These are phyloP conservation scores for Papilio gigon DNA, from an alignment of 2,888 invertebrate genomes.

Conservation along the genomic window DNA sequence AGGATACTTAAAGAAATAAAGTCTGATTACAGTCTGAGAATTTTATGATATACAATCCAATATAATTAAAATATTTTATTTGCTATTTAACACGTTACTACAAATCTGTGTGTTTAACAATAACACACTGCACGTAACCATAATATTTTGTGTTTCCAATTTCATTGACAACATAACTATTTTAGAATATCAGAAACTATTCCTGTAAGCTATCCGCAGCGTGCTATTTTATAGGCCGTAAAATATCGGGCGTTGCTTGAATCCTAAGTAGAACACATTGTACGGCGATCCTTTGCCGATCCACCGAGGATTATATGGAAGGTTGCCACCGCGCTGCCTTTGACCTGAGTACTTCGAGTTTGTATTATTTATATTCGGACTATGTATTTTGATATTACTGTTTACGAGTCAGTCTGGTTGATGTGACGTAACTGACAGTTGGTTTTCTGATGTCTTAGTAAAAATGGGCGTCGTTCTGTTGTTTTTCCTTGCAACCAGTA, in stretches of 20 bases:
- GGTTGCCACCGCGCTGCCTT: neutral
- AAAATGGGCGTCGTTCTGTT: too few species aligned
- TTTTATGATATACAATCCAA: neutral
- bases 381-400: too few species aligned
- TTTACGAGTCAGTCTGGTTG: too few species aligned
- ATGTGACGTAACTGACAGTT: too few species aligned
- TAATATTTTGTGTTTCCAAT: too few species aligned
- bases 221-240: slow-evolving; percentile 33
- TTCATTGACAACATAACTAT: too few species aligned
- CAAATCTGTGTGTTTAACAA: too few species aligned
- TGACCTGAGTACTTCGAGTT: too few species aligned
- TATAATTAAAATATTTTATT: neutral
- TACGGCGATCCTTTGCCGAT: slow-evolving; percentile 49
- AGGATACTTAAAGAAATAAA: slow-evolving; percentile 15
- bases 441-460: neutral
- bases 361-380: neutral
- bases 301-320: slow-evolving; percentile 47
- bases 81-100: too few species aligned
- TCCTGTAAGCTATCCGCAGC: slow-evolving; percentile 10
- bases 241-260: slow-evolving; percentile 33
- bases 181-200: too few species aligned
- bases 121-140: too few species aligned
- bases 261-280: slow-evolving; percentile 39
- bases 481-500: too few species aligned
- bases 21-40: slow-evolving; percentile 1